Evolutionary conservation across 2,888 invertebrate genomes (phyloP).

Genomic region (Erebia aethiops): DNA sequence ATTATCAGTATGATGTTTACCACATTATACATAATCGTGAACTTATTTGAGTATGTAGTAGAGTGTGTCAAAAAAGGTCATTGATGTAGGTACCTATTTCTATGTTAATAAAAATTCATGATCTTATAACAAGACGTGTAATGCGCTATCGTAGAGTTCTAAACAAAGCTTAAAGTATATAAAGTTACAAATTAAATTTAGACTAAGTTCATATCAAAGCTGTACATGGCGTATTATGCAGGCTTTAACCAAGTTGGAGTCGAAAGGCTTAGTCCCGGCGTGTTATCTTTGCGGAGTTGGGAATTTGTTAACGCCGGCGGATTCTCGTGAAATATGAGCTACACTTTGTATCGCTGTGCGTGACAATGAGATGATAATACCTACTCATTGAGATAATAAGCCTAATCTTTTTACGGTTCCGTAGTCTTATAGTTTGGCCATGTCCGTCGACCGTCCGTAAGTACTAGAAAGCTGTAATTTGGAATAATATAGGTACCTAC

Average conservation of each 20-base stretch:
- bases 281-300: constrained; percentile 70
- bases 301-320: constrained; percentile 64
- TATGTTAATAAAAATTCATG: not conserved
- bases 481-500: no score
- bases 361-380: constrained; percentile 31
- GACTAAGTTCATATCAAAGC: constrained; percentile 36
- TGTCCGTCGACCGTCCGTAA: no score
- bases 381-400: constrained; percentile 13
- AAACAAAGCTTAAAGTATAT: constrained; percentile 32
- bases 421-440: no score
- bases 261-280: constrained; percentile 57
- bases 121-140: not conserved
- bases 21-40: no score
- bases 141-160: not conserved
- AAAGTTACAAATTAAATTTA: constrained; percentile 32
- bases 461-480: no score
- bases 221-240: constrained; percentile 44
- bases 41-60: no score
- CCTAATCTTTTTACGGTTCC: not conserved
- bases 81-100: no score
- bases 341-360: constrained; percentile 37
- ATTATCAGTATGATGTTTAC: no score
- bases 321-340: constrained; percentile 55
- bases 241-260: constrained; percentile 53
- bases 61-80: no score